These are phyloP conservation scores for Athene cunicularia DNA, from an alignment of 2,113 vertebrate species.

Conservation along the genomic window DNA sequence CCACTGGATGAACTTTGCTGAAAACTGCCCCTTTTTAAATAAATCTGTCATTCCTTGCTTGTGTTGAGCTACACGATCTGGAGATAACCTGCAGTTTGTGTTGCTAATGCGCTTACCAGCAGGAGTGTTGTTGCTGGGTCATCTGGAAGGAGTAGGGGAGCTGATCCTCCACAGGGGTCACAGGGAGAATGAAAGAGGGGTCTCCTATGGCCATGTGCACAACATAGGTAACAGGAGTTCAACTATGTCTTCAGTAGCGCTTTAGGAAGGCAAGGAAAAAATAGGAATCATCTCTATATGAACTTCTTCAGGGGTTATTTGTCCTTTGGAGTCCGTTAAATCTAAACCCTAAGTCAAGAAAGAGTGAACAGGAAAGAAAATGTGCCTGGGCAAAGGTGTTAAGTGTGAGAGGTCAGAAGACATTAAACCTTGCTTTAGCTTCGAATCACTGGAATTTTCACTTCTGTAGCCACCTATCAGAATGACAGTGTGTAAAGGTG, in stretches of 20 bases:
- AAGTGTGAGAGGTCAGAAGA: not conserved
- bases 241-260: not conserved
- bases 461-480: not conserved
- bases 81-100: not conserved
- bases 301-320: not conserved
- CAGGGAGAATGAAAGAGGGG: not conserved
- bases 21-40: not conserved
- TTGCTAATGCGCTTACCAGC: fast-evolving
- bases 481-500: not conserved
- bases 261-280: not conserved
- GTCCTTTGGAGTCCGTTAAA: not conserved
- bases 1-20: not conserved
- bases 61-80: not conserved
- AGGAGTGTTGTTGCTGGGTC: not conserved
- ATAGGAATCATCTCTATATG: not conserved
- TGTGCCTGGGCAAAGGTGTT: not conserved
- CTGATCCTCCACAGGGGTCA: not conserved
- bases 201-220: no score
- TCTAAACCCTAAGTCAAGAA: not conserved
- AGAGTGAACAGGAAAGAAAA: not conserved
- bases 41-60: not conserved
- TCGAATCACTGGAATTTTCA: not conserved
- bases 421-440: not conserved
- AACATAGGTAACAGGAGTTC: not conserved
- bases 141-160: not conserved